Evolutionary conservation across 2,888 invertebrate genomes (phyloP), one percentile per base, ranked within the genome.

Genomic region (Rapana venosa): DNA sequence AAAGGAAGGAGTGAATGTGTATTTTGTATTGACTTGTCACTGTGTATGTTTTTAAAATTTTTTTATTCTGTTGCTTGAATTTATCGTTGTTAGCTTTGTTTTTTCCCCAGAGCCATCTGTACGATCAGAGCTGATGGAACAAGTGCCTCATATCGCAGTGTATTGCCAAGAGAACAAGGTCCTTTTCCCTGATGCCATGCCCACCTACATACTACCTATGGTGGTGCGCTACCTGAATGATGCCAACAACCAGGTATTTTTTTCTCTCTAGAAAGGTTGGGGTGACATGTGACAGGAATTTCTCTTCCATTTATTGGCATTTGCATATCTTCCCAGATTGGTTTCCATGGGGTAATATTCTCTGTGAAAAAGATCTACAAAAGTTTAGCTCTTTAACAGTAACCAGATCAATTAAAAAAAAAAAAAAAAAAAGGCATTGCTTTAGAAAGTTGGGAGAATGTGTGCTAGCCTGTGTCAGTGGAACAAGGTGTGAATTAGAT

Each of bases 141-240:
- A 97, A 94, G 96, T 98, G 88, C 97, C 97, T 15, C 97, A 97
- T 93, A 96, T 97, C 91, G 97, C 97, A 26, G 96, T 97, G 92
- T 97, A 97, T 93, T 97, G 97, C 92, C 96, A 97, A 92, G 97
- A 97, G 94, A 96, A 96, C 91, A 93, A 92, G 30, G 93, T 93
- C 85, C 93, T 94, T 36, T 94, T 96, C 89, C 96, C 96, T 58
- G 96, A 97, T 93, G 96, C 97, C 77, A 96, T 97, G 79, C 96
- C 97, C 79, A 96, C 97, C 89, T 97, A 97, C 93, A 96, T 98
- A 88, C 96, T 97, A 90, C 97, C 97, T 22, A 96, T 97, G 94
- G 97, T 97, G 89, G 97, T 97, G 58, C 96, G 97, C 91, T 97
- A 97, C 94, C 96, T 97, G 87, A 97, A 97, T 89, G 97, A 97